Conservation (phyloP, 2,888 invertebrate species). For the Pollenia griseotomentosa region DNA sequence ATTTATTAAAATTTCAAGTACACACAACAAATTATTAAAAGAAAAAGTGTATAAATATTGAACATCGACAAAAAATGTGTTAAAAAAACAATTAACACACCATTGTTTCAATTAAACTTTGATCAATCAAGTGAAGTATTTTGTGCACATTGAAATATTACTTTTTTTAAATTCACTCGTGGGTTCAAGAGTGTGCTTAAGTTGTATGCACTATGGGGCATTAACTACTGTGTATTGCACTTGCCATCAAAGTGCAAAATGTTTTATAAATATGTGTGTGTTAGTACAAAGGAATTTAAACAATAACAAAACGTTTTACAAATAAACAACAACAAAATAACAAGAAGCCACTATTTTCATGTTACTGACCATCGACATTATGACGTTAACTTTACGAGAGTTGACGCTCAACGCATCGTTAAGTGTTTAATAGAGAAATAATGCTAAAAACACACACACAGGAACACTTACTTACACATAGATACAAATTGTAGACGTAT, state of each 20-base stretch:
- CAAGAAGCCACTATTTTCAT: conserved; percentile 40
- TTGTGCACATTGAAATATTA: conserved; percentile 48
- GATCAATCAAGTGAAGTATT: conserved; percentile 62
- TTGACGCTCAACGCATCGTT: conserved; percentile 63
- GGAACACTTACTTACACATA: neutral
- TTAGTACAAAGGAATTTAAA: conserved; percentile 19
- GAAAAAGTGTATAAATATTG: neutral
- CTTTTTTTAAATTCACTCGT: neutral
- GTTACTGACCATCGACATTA: conserved; percentile 65
- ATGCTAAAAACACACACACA: neutral
- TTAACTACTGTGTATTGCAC: neutral
- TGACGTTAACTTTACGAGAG: conserved; percentile 56
- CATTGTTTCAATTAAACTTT: conserved; percentile 65
- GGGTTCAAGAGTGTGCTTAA: neutral
- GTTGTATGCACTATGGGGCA: conserved; percentile 28
- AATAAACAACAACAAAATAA: conserved; percentile 20
- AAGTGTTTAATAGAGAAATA: conserved; percentile 34
- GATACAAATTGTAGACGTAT: neutral
- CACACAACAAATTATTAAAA: neutral
- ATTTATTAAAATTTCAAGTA: no score
- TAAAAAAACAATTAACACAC: conserved; percentile 26
- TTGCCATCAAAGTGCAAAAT: conserved; percentile 43
- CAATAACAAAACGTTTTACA: conserved; percentile 6
- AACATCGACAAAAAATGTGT: neutral
- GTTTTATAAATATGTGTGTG: neutral